Conservation (phyloP, 2,888 invertebrate genomes). For the Cremastinae sp. region DNA sequence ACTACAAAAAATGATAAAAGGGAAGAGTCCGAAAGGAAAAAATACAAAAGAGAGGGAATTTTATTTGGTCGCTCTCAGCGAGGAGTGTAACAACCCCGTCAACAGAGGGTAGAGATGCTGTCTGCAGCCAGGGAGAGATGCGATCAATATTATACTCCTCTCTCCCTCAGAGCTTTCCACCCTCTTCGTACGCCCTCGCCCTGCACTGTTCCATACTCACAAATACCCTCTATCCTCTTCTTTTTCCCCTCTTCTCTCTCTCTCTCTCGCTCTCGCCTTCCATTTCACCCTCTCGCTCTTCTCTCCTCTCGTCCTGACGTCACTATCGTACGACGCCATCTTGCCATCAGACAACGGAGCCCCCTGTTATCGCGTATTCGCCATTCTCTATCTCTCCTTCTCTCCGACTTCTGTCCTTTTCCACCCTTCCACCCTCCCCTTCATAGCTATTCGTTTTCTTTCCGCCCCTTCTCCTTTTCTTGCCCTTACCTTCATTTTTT, state of each 20-base stretch:
- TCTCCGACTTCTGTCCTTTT: constrained; percentile 56
- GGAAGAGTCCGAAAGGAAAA: not conserved
- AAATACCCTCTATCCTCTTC: too few relatives aligned
- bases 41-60: constrained; percentile 34
- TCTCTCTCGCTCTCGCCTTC: constrained; percentile 60
- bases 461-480: too few relatives aligned
- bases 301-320: constrained; percentile 71
- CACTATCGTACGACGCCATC: constrained; percentile 80
- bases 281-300: constrained; percentile 4
- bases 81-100: constrained; percentile 78
- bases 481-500: too few relatives aligned
- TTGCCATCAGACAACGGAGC: constrained; percentile 79
- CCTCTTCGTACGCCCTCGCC: constrained; percentile 44
- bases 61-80: constrained; percentile 30
- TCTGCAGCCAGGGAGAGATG: constrained; percentile 78
- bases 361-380: constrained; percentile 76
- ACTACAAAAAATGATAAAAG: not conserved
- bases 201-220: too few relatives aligned
- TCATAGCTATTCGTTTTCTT: too few relatives aligned
- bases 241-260: constrained; percentile 45
- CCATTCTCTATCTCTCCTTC: constrained; percentile 66
- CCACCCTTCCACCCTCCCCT: constrained; percentile 5
- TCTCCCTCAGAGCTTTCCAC: constrained; percentile 64
- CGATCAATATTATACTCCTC: constrained; percentile 79
- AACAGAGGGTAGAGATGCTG: constrained; percentile 79